Evolutionary conservation across 2,797 vertebrate species (phyloP), one percentile per base, ranked within the genome.

Genomic region (Sebastes alutus): DNA sequence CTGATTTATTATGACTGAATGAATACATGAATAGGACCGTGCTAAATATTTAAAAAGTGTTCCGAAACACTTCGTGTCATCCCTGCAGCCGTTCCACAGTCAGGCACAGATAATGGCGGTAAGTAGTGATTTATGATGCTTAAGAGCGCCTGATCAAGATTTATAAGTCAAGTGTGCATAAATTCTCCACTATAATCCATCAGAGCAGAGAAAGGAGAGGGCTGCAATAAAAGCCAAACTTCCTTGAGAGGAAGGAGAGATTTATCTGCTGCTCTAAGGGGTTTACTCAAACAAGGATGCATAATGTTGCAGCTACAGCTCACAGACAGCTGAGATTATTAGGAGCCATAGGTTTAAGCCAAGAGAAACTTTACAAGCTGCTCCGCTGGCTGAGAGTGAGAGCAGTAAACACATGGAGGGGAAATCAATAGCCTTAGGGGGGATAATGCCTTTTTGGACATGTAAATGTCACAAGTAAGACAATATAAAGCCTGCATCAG

Each of bases 111-210:
- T 82, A 86, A 86, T 59, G 66, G 75, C 14, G 12, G 12, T 65
- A 84, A 83, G 85, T 76, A 68, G 78, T 91, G 90, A 93, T 89
- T 92, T 82, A 87, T 90, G 83, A 82, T 84, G 78, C 84, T 88
- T 82, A 89, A 91, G 83, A 89, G 85, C 8, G 56, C 75, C 78
- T 80, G 82, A 92, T 91, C 87, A 83, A 90, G 90, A 93, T 93
- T 93, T 91, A 92, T 92, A 90, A 88, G 83, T 85, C 72, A 80
- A 83, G 90, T 83, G 87, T 83, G 88, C 90, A 92, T 94, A 92
- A 90, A 93, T 90, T 84, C 74, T 87, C 73, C 25, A 42, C 80
- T 74, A 72, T 88, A 91, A 93, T 93, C 90, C 87, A 90, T 93
- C 92, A 91, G 82, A 42, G 29, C 78, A 89, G 88, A 92, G 88